These are phyloP conservation scores for Lagorchestes hirsutus DNA, from an alignment of 2,797 vertebrate genomes.

Conservation along the genomic window DNA sequence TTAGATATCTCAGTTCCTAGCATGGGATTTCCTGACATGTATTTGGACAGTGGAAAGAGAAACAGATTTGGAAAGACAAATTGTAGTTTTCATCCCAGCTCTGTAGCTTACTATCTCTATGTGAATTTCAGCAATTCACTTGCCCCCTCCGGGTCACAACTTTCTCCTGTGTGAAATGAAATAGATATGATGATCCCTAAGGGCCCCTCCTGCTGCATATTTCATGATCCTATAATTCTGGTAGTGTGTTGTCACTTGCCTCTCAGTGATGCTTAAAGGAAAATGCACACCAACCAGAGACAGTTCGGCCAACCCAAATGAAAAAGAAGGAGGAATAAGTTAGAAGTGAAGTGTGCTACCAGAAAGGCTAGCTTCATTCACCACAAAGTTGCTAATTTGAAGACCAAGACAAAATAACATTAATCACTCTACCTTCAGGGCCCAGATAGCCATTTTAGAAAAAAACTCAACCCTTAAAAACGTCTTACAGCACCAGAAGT, in stretches of 20 bases:
- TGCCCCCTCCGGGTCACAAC: not conserved
- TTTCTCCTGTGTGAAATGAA: not conserved
- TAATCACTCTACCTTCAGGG: slow-evolving; percentile 24
- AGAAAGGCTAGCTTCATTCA: slow-evolving; percentile 33
- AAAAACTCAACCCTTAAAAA: not conserved
- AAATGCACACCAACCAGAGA: not conserved
- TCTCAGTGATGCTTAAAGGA: slow-evolving; percentile 7
- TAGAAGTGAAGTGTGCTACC: slow-evolving; percentile 28
- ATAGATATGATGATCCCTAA: not conserved
- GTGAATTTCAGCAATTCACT: not conserved
- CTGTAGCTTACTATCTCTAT: not conserved
- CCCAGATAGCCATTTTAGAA: slow-evolving; percentile 11
- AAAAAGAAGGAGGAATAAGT: not conserved
- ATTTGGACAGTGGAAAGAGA: not conserved
- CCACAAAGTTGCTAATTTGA: slow-evolving; percentile 21
- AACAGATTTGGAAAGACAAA: not conserved
- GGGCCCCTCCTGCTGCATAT: not conserved
- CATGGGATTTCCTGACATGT: not conserved
- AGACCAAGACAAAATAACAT: not conserved
- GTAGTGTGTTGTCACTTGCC: not conserved
- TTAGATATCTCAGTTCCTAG: not conserved
- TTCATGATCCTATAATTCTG: not conserved
- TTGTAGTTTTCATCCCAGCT: not conserved
- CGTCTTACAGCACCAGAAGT: not conserved
- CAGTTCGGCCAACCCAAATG: not conserved